A percentile compares a stretch with the other conserved stretches of the same genome.
Evolutionary conservation across 2,888 invertebrate species (phyloP).

Genomic region (Nemurella pictetii): DNA sequence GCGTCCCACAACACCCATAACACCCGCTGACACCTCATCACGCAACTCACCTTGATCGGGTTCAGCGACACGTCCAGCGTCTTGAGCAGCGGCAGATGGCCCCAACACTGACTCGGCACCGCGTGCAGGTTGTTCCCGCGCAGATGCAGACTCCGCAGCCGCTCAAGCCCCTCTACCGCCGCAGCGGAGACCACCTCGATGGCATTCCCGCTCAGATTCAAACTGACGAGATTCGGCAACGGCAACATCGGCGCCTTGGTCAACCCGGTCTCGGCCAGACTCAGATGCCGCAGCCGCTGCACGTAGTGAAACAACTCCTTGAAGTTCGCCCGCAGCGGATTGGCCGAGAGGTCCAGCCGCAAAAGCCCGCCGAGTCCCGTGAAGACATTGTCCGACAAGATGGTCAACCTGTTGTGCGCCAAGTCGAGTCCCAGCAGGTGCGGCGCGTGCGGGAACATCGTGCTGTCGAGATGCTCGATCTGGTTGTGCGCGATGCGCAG

Average conservation of each 20-base stretch:
- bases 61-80: conserved; percentile 80
- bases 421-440: conserved; percentile 77
- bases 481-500: conserved; percentile 78
- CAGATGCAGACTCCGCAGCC: conserved; percentile 73
- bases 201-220: conserved; percentile 79
- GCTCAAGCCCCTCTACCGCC: conserved; percentile 59
- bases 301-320: conserved; percentile 87
- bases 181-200: conserved; percentile 71
- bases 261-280: conserved; percentile 76
- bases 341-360: conserved; percentile 77
- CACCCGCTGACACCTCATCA: neutral
- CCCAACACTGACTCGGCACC: conserved; percentile 75
- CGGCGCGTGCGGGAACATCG: conserved; percentile 82
- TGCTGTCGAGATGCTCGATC: conserved; percentile 84
- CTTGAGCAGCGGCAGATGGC: conserved; percentile 70
- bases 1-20: neutral
- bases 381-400: conserved; percentile 87
- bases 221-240: conserved; percentile 73
- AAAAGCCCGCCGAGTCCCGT: conserved; percentile 77
- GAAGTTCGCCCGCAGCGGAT: conserved; percentile 80
- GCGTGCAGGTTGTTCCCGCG: conserved; percentile 75
- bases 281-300: conserved; percentile 76
- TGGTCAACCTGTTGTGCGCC: conserved; percentile 78
- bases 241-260: conserved; percentile 74
- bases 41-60: conserved; percentile 64